These are phyloP conservation scores for Drosophila baimaii DNA, from an alignment of 1,140 invertebrate species.

Conservation along the genomic window DNA sequence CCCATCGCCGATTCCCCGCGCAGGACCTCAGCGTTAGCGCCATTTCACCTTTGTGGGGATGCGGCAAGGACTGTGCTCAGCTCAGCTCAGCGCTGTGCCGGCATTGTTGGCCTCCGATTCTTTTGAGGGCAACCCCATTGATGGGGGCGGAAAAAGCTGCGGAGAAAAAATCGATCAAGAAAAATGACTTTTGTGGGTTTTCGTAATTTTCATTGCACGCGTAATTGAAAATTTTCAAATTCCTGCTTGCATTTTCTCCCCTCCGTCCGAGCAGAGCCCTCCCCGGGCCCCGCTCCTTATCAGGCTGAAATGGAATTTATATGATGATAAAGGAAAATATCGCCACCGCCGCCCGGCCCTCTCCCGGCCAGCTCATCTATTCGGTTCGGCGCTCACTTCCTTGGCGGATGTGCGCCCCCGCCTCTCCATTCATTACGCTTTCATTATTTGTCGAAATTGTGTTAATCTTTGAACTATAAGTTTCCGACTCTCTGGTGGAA, in stretches of 20 bases:
- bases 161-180: conserved; percentile 79
- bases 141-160: conserved; percentile 4
- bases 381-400: conserved; percentile 28
- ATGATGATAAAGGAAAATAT: conserved; percentile 78
- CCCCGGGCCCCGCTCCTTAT: conserved; percentile 34
- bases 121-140: conserved; percentile 60
- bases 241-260: conserved; percentile 77
- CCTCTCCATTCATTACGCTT: conserved; percentile 69
- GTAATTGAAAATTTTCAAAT: conserved; percentile 83
- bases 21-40: conserved; percentile 43
- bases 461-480: conserved; percentile 73
- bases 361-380: conserved; percentile 23
- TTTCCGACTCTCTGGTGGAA: conserved; percentile 34
- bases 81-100: conserved; percentile 22
- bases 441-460: conserved; percentile 82
- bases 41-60: conserved; percentile 64
- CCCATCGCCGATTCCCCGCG: conserved; percentile 22
- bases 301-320: conserved; percentile 72
- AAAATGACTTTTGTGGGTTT: conserved; percentile 83
- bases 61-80: conserved; percentile 41
- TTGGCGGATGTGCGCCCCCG: conserved; percentile 12
- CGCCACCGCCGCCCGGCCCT: conserved; percentile 13
- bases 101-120: conserved; percentile 77
- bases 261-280: neutral
- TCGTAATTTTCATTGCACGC: conserved; percentile 83